Evolutionary conservation across 1,140 invertebrate genomes (phyloP), one percentile per base, ranked within the genome.

Genomic region (Artemia franciscana): DNA sequence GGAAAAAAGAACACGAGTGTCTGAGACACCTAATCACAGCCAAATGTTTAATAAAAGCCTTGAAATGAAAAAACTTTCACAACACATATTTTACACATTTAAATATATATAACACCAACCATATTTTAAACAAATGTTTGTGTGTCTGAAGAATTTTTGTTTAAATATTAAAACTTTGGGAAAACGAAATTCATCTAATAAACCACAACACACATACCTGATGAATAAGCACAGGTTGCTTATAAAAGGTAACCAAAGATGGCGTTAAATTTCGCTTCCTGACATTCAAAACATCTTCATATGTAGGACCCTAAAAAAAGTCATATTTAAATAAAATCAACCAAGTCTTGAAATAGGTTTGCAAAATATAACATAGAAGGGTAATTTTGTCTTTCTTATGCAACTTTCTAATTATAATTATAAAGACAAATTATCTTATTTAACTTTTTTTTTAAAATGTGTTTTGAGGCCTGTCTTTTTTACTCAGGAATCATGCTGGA

Each of bases 181-280:
- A 39, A 7, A n/a, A 39, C 7, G n/a, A 39, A 7, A n/a, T 7
- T n/a, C 30, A 39, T 7, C n/a, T 7, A n/a, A 7, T 65, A 7
- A 39, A 39, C 7, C 30, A 39, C 7, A 39, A 39, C 7, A 39
- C n/a, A 7, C 30, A 7, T 39, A 39, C 30, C 30, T 89, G 83
- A 68, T 87, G 80, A 4, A 97, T 76, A 3, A 92, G 75, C 4
- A 97, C 67, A 0, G 91, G 91, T 62, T 83, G 80, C 69, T 82
- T 85, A 72, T 91, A 97, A 66, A 84, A 82, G 5, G 86, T 81
- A 61, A 78, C 75, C 12, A 89, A 69, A 60, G 79, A 82, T 26
- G 87, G 86, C 39, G 80, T 82, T 39, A 94, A 70, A 63, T 84
- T 78, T 0, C 73, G 69, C 24, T 76, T 70, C 28, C 82, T 74